Evolutionary conservation across 2,797 vertebrate genomes (phyloP).

Genomic region (Myotis myotis): DNA sequence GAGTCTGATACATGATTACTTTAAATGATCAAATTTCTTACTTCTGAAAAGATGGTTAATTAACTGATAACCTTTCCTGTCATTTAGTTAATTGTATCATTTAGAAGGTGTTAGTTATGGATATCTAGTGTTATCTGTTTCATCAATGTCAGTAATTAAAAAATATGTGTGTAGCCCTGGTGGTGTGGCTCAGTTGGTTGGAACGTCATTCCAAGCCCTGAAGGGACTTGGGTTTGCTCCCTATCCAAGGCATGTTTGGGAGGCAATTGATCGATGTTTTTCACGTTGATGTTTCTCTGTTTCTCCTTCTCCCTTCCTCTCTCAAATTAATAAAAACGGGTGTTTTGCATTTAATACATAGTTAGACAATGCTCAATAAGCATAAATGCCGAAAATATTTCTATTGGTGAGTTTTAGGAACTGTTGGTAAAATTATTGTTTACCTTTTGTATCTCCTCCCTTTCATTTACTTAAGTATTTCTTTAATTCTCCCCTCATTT

Average conservation of each 20-base stretch:
- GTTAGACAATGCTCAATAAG: background rate
- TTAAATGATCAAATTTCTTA: conserved; percentile 2
- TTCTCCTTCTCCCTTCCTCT: background rate
- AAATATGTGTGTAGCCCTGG: background rate
- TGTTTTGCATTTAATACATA: conserved; percentile 4
- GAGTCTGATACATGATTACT: background rate
- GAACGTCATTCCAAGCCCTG: background rate
- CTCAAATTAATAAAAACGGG: background rate
- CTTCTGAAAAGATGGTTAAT: conserved; percentile 11
- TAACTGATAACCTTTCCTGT: background rate
- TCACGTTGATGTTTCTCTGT: background rate
- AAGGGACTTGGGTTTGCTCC: background rate
- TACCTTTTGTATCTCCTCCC: background rate
- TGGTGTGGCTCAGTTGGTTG: background rate
- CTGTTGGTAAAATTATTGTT: conserved; percentile 15
- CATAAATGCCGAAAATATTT: background rate
- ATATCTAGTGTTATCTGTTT: background rate
- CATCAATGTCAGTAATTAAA: background rate
- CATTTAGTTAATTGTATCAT: background rate
- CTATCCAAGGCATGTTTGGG: background rate
- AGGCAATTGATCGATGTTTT: background rate
- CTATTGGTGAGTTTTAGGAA: background rate
- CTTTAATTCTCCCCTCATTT: background rate
- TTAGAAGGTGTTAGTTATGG: background rate
- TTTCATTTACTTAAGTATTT: conserved; percentile 14